Base-by-base conservation (phyloP, 2,113 vertebrate genomes). In the Colossoma macropomum region DNA sequence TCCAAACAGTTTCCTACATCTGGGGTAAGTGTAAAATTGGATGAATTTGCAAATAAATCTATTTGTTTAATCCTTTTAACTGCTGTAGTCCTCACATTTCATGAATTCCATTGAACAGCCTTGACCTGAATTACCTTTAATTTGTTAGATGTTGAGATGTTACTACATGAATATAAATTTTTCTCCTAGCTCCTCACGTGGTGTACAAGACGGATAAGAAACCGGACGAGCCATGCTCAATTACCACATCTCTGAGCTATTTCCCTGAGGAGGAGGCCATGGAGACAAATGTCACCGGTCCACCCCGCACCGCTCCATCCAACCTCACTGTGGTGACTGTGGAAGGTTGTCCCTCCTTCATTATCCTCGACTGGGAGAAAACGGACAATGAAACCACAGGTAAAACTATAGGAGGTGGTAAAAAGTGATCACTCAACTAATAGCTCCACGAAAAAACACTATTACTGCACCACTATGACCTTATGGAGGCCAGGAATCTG, bases 261-360 rank as follows among this genome's bases (percentile, higher is more conserved):
- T 98, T 99, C 87, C 95, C 95, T 0, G 90, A 89, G 15, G 92
- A 91, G 17, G 95, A 96, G 50, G 75, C 70, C 0, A 83, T 73
- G 7, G 95, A 94, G 27, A 90, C 92, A 1, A 95, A 95, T 2
- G 91, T 94, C 78, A 95, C 93, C 3, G 93, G 86, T 66, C 93
- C 96, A n/a, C 97, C 98, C 0, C 94, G 91, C 84, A 92, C 93
- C 69, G 93, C 96, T 1, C 97, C 97, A 16, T 96, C 96, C 50
- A 99, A 99, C 87, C 94, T 99, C 86, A 99, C 97, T 0, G 95
- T 99, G 84, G 96, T 99, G 83, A 98, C 97, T 0, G 97, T 99
- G 71, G 98, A 99, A 84, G 97, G 97, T 8, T 99, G 98, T 72
- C 94, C 97, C 0, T 96, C 96, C 3, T 99, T 99, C 19, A 90